Percentiles rank a stretch among this genome's conserved stretches.
phyloP scores from a whole-genome alignment of 2,113 vertebrate genomes.

The Saguinus midas region DNA sequence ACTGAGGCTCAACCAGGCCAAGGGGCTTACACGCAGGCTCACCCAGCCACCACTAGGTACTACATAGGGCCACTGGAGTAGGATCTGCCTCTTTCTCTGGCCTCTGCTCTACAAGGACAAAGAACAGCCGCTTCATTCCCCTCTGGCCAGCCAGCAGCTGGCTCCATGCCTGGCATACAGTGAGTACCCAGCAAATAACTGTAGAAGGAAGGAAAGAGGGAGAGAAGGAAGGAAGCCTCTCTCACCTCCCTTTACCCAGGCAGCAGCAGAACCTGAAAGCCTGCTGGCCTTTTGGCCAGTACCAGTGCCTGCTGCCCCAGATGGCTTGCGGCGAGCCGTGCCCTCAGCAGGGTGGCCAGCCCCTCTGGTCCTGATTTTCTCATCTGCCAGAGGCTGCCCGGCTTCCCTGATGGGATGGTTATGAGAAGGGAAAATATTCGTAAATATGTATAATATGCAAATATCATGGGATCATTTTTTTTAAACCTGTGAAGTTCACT shows the following conservation, averaged over 20 bases:
- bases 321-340: not conserved
- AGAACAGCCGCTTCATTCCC: not conserved
- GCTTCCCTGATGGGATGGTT: conserved; percentile 17
- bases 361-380: not conserved
- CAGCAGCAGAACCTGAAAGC: not conserved
- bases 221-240: not conserved
- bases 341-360: not conserved
- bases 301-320: not conserved
- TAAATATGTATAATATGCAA: conserved; percentile 72
- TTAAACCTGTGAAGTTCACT: not conserved
- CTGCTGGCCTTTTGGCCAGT: not conserved
- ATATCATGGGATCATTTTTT: conserved; percentile 23
- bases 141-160: not conserved
- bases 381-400: conserved; percentile 11
- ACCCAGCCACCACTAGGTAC: not conserved
- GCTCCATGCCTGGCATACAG: not conserved
- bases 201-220: not conserved
- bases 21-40: not conserved
- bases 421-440: conserved; percentile 43
- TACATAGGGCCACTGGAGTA: not conserved
- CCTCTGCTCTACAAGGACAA: not conserved
- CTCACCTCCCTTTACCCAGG: not conserved
- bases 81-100: not conserved
- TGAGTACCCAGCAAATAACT: not conserved
- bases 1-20: not conserved